Evolutionary conservation across 2,113 vertebrate genomes (phyloP), one percentile per base, ranked within the genome.

Genomic region (Ceyx melanurus): DNA sequence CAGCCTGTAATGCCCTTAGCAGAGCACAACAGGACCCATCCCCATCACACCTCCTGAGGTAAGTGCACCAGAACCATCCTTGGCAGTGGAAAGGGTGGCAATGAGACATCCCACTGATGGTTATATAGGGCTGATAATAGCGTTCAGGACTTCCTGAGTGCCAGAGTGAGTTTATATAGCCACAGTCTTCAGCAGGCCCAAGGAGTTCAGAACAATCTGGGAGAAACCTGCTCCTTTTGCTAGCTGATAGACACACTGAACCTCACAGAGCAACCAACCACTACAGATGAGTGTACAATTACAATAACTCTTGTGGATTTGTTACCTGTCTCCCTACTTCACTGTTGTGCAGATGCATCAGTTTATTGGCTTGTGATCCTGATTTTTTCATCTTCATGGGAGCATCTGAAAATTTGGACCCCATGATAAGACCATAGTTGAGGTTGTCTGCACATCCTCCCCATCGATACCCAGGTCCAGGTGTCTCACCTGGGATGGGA

Each of bases 311-410:
- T 93, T 43, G 92, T 85, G 86, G 95, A 96, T 97, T 96, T 97
- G 97, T 98, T 97, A 99, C 99, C 98, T 99, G 99, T 98, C 99
- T 98, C 89, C 99, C 99, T 83, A 99, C 99, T 98, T 99, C 99
- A 94, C 99, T 99, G 98, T 99, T 99, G 98, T 99, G 99, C 90
- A 99, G 99, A 97, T 99, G 99, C 99, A 99, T 99, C 94, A 99
- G 98, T 97, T 99, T 99, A 98, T 99, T 99, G 93, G 99, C 98
- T 84, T 99, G 98, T 85, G 98, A 99, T 92, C 99, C 98, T 25
- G 98, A 96, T 94, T 99, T 99, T 98, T 99, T 99, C 98, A 99
- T 98, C 97, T 99, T 99, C 99, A 99, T 99, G 92, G 99, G 98
- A 91, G 99, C 99, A 81, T 99, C 99, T 62, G 98, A 99, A 98